These are phyloP conservation scores for Garra rufa DNA, from an alignment of 2,113 vertebrate genomes.

Conservation along the genomic window DNA sequence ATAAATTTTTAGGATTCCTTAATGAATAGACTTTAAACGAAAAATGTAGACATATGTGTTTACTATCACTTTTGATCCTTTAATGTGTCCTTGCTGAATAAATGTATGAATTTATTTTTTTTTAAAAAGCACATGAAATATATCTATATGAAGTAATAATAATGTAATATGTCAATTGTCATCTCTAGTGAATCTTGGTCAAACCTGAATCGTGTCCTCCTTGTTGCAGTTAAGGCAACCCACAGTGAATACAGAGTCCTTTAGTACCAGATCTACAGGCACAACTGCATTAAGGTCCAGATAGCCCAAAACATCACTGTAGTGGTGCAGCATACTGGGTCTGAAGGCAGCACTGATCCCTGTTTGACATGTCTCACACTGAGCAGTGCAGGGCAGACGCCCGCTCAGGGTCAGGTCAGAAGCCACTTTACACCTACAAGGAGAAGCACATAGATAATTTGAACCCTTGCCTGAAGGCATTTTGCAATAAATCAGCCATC, in stretches of 20 bases:
- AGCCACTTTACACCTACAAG: slow-evolving; percentile 78
- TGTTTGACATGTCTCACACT: slow-evolving; percentile 80
- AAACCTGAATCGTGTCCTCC: slow-evolving; percentile 73
- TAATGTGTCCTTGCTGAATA: no score
- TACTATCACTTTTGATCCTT: no score
- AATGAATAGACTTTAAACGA: no score
- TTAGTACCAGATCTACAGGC: slow-evolving; percentile 77
- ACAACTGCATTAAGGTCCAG: slow-evolving; percentile 76
- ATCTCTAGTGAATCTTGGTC: background rate
- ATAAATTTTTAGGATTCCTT: no score
- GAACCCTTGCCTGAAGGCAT: background rate
- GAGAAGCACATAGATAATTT: background rate
- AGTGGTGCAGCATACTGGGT: slow-evolving; percentile 78
- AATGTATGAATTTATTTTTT: no score
- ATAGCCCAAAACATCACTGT: slow-evolving; percentile 78
- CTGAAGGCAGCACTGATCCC: slow-evolving; percentile 73
- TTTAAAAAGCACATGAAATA: no score
- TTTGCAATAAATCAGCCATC: background rate
- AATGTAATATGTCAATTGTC: background rate
- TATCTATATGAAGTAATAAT: no score
- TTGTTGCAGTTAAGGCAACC: slow-evolving; percentile 79
- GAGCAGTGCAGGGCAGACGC: slow-evolving; percentile 68
- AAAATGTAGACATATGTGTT: no score
- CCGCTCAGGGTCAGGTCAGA: slow-evolving; percentile 75
- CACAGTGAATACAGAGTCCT: slow-evolving; percentile 71